Evolutionary conservation across 2,888 invertebrate genomes (phyloP), one percentile per base, ranked within the genome.

Genomic region (Anaspis maculata): DNA sequence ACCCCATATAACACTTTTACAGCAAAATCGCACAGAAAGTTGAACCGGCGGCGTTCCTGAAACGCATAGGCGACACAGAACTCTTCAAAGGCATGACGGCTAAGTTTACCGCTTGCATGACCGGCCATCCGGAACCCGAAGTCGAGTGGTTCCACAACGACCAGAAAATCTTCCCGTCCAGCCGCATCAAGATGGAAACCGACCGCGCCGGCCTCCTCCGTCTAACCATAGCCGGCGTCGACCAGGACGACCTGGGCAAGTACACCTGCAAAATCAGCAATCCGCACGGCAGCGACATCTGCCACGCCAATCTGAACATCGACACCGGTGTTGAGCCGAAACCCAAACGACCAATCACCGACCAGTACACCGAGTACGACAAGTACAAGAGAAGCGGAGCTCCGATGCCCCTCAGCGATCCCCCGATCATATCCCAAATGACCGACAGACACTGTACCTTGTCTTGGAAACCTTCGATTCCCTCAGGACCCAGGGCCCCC

Each of bases 391-490:
- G 78, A 54, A 79, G 82, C 1, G 90, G 89, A 21, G 76, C 86
- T 3, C 94, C 94, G 1, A 75, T 90, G 59, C 92, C 94, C 1
- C 66, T 95, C 3, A 76, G 88, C 1, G 92, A 95, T 62, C 79
- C 79, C 34, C 97, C 97, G 3, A 88, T 90, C 56, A 89, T 97
- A 54, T 84, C 88, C 11, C 81, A 88, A 30, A 91, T 95, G 85
- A 83, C 88, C 5, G 92, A 92, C 57, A 76, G 89, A 5, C 79
- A 83, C 35, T 74, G 94, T 39, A 89, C 88, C 0, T 70, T 97
- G 6, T 87, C 89, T 0, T 97, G 97, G 97, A 85, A 82, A 49
- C 94, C 95, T 0, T 91, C 90, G 11, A 82, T 95, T 27, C 86
- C 94, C 2, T 76, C 85, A 39, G 84, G 83, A 12, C 87, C 92